A percentile compares a stretch with the other conserved stretches of the same genome.
Conservation (phyloP, 2,888 invertebrate genomes). For the Chrysomela aeneicollis region DNA sequence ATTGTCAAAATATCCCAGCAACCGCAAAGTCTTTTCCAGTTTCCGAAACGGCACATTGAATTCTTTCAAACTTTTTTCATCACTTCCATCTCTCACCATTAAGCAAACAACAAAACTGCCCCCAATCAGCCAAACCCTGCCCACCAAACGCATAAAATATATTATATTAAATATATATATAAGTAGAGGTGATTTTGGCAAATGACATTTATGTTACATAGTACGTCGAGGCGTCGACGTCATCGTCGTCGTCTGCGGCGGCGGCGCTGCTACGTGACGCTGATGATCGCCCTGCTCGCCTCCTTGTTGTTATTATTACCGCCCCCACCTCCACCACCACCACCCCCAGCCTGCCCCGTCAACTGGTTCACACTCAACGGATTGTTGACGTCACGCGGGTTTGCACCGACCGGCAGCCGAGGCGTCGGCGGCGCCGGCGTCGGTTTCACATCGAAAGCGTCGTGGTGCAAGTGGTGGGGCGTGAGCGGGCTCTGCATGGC, state of each 20-base stretch:
- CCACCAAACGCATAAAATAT: no score
- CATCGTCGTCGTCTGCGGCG: no score
- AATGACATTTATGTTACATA: slow-evolving; percentile 64
- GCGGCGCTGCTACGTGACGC: slow-evolving; percentile 59
- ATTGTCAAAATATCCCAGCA: no score
- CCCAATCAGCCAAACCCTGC: no score
- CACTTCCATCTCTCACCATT: no score
- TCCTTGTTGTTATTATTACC: slow-evolving; percentile 54
- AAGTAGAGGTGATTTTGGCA: slow-evolving; percentile 61
- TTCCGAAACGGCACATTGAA: no score
- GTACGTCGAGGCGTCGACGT: slow-evolving; percentile 48
- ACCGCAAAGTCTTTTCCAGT: no score
- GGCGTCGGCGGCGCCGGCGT: slow-evolving; percentile 59
- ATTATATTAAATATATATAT: no score
- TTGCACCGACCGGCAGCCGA: slow-evolving; percentile 87
- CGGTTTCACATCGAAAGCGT: slow-evolving; percentile 58
- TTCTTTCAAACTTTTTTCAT: no score
- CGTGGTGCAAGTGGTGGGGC: slow-evolving; percentile 58
- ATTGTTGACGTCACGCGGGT: slow-evolving; percentile 91
- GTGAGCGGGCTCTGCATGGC: slow-evolving; percentile 63
- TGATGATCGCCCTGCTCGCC: slow-evolving; percentile 60
- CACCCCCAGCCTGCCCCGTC: slow-evolving; percentile 83
- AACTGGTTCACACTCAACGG: slow-evolving; percentile 90
- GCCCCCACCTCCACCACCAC: no score
- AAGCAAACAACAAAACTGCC: no score